phyloP scores from a whole-genome alignment of 2,888 invertebrate species.

The Petrophora chlorosata region DNA sequence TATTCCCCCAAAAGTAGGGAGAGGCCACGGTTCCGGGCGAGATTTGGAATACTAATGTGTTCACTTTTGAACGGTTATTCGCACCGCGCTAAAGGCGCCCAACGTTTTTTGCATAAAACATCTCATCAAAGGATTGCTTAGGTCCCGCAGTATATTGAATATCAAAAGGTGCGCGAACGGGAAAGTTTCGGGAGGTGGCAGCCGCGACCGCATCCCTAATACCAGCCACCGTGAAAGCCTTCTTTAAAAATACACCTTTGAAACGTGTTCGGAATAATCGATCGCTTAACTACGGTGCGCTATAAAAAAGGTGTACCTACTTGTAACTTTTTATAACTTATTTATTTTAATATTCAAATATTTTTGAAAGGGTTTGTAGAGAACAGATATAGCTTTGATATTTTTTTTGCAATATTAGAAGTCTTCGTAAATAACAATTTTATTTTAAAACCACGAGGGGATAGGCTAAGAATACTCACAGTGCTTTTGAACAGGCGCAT shows the following conservation, averaged over 20 bases:
- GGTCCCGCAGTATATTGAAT: constrained; percentile 81
- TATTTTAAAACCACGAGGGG: too few species aligned
- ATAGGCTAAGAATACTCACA: not conserved
- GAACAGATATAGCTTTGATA: too few species aligned
- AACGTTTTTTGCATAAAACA: constrained; percentile 84
- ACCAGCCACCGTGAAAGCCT: constrained; percentile 74
- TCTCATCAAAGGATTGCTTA: constrained; percentile 84
- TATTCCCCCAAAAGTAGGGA: constrained; percentile 78
- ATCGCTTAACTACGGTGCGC: constrained; percentile 35
- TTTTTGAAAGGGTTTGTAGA: too few species aligned
- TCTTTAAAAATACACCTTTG: constrained; percentile 81
- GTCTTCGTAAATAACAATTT: not conserved
- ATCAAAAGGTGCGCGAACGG: constrained; percentile 79
- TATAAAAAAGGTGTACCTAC: constrained; percentile 24
- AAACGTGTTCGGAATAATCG: constrained; percentile 77
- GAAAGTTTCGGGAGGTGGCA: constrained; percentile 71
- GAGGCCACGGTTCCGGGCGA: constrained; percentile 62
- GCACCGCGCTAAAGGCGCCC: constrained; percentile 77
- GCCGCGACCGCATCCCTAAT: constrained; percentile 72
- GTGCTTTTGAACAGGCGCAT: not conserved
- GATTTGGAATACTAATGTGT: constrained; percentile 80
- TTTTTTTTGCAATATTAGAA: not conserved
- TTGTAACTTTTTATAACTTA: constrained; percentile 19
- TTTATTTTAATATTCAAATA: constrained; percentile 5
- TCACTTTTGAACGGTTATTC: constrained; percentile 82